phyloP scores from a whole-genome alignment of 2,888 invertebrate genomes.

The Trachelus tabidus region DNA sequence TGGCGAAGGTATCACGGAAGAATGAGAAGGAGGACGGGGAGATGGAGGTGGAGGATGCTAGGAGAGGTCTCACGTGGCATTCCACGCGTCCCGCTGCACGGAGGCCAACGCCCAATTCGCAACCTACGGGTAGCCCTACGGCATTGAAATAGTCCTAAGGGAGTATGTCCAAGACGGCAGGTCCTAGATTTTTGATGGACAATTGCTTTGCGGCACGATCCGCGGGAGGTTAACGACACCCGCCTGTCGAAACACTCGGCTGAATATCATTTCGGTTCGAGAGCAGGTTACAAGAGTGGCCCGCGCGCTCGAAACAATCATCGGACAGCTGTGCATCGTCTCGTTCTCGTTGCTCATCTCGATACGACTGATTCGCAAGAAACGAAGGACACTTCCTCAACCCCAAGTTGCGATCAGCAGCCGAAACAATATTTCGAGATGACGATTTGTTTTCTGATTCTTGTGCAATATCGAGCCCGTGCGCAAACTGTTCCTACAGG shows the following conservation, averaged over 20 bases:
- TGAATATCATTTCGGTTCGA: constrained; percentile 53
- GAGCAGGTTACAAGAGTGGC: constrained; percentile 26
- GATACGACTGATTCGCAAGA: no score
- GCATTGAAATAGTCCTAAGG: constrained; percentile 36
- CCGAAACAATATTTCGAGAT: no score
- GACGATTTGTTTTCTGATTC: no score
- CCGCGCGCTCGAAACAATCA: constrained; percentile 13
- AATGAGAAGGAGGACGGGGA: neutral
- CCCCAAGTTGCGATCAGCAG: no score
- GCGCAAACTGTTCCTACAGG: no score
- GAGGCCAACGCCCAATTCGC: constrained; percentile 58
- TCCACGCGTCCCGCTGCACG: constrained; percentile 21
- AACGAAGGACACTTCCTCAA: no score
- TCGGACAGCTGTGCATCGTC: constrained; percentile 4
- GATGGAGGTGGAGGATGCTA: constrained; percentile 7
- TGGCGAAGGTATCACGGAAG: neutral
- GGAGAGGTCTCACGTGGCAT: constrained; percentile 13
- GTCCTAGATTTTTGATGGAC: constrained; percentile 46
- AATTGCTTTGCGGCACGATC: constrained; percentile 48
- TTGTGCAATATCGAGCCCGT: no score
- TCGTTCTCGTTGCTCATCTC: no score
- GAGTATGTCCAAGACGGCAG: constrained; percentile 25
- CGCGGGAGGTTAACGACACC: constrained; percentile 60
- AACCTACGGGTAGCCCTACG: constrained; percentile 38
- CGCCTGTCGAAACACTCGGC: constrained; percentile 55